Evolutionary conservation across 2,113 vertebrate species (phyloP).

Genomic region (Corydoras maculifer): DNA sequence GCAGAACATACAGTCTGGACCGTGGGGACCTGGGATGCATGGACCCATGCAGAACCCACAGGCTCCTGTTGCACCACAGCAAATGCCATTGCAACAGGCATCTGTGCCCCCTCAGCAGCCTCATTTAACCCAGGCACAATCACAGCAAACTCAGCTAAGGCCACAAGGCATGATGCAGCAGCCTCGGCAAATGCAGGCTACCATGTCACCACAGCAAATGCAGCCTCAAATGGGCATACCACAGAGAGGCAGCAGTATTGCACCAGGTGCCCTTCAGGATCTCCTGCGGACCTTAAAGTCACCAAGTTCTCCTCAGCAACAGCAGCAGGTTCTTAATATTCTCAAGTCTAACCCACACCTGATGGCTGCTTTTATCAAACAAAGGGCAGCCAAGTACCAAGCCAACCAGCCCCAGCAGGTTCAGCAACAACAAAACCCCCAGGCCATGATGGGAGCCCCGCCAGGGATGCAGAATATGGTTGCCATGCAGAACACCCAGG

Average conservation of each 20-base stretch:
- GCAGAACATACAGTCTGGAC: constrained; percentile 73
- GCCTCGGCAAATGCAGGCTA: constrained; percentile 76
- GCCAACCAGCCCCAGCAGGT: constrained; percentile 75
- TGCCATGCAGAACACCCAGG: constrained; percentile 59
- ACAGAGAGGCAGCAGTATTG: constrained; percentile 63
- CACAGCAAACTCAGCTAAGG: constrained; percentile 62
- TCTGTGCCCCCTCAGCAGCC: constrained; percentile 52
- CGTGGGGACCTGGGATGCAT: constrained; percentile 71
- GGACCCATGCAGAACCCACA: constrained; percentile 53
- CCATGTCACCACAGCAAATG: constrained; percentile 63
- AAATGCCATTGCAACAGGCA: constrained; percentile 29
- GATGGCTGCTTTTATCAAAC: constrained; percentile 99
- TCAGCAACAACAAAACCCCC: constrained; percentile 63
- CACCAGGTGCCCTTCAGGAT: constrained; percentile 89
- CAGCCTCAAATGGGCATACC: constrained; percentile 48
- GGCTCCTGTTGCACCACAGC: constrained; percentile 31
- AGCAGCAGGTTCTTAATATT: constrained; percentile 97
- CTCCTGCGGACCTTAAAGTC: constrained; percentile 93
- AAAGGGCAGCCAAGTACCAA: constrained; percentile 93
- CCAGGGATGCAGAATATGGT: constrained; percentile 79
- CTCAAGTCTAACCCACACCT: constrained; percentile 97
- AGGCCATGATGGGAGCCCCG: constrained; percentile 68
- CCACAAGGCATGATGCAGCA: constrained; percentile 78
- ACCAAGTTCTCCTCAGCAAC: constrained; percentile 93
- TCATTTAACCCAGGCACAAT: constrained; percentile 45